These are phyloP conservation scores for Coptotermes formosanus DNA, from an alignment of 1,140 invertebrate species.

Conservation along the genomic window DNA sequence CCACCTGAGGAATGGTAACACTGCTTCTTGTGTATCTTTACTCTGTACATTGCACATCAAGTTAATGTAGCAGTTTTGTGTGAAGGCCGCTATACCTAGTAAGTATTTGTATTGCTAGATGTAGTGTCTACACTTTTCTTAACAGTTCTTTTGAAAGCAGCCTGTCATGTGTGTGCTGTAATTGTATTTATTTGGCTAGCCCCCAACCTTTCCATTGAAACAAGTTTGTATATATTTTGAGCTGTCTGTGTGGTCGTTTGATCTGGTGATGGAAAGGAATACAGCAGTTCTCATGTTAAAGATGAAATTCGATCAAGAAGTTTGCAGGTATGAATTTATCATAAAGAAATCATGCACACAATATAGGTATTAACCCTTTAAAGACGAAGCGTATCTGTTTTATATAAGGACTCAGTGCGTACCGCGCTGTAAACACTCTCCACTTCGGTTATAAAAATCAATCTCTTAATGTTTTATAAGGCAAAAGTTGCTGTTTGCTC, in stretches of 20 bases:
- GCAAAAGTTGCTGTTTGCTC: no score
- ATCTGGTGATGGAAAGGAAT: not conserved
- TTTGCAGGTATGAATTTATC: no score
- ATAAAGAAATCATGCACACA: no score
- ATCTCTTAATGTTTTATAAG: no score
- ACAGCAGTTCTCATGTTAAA: not conserved
- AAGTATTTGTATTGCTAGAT: constrained; percentile 17
- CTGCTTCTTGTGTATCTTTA: not conserved
- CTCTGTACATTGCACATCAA: not conserved
- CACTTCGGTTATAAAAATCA: no score
- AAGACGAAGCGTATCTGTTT: no score
- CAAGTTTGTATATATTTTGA: not conserved
- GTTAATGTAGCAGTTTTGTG: constrained; percentile 2
- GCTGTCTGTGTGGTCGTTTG: not conserved
- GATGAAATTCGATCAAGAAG: no score
- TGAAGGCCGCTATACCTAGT: not conserved
- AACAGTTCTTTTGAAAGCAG: not conserved
- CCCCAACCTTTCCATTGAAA: not conserved
- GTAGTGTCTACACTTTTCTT: not conserved
- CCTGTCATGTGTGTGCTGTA: not conserved
- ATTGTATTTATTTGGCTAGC: not conserved
- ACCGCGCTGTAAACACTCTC: no score
- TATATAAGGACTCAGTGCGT: no score
- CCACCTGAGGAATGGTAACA: not conserved
- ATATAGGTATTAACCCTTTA: no score